phyloP scores from a whole-genome alignment of 2,888 invertebrate species.

The Clostera curtula region DNA sequence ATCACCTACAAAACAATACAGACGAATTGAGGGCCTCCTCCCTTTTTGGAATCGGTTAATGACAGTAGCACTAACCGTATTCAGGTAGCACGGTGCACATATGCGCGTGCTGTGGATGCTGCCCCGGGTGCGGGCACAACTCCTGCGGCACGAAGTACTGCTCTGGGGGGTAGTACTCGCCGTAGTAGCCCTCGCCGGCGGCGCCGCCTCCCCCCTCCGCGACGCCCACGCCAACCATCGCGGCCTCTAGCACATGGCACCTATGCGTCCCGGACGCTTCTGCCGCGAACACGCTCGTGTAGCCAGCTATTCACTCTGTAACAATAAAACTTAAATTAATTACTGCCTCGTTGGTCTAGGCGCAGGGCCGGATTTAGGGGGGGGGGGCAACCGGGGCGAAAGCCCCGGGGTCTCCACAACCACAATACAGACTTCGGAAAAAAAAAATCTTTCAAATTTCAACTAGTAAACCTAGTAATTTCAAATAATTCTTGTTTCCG shows the following conservation, averaged over 20 bases:
- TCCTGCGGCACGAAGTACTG: slow-evolving; percentile 74
- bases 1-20: neutral
- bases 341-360: neutral
- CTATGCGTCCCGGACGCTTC: slow-evolving; percentile 46
- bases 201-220: slow-evolving; percentile 61
- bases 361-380: neutral
- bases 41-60: neutral
- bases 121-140: slow-evolving; percentile 77
- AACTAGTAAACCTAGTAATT: too few species aligned
- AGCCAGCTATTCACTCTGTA: slow-evolving; percentile 42
- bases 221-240: slow-evolving; percentile 69
- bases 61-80: slow-evolving; percentile 75
- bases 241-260: slow-evolving; percentile 55
- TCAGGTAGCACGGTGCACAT: slow-evolving; percentile 84
- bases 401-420: too few species aligned
- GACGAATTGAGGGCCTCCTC: neutral
- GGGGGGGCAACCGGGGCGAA: too few species aligned
- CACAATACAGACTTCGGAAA: too few species aligned
- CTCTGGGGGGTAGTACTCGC: slow-evolving; percentile 76
- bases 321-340: slow-evolving; percentile 21
- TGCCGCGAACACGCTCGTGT: slow-evolving; percentile 34
- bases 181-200: slow-evolving; percentile 61
- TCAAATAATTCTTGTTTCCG: too few species aligned
- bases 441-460: too few species aligned
- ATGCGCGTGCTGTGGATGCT: slow-evolving; percentile 76